Evolutionary conservation across 2,797 vertebrate genomes (phyloP).

Genomic region (Coendou prehensilis): DNA sequence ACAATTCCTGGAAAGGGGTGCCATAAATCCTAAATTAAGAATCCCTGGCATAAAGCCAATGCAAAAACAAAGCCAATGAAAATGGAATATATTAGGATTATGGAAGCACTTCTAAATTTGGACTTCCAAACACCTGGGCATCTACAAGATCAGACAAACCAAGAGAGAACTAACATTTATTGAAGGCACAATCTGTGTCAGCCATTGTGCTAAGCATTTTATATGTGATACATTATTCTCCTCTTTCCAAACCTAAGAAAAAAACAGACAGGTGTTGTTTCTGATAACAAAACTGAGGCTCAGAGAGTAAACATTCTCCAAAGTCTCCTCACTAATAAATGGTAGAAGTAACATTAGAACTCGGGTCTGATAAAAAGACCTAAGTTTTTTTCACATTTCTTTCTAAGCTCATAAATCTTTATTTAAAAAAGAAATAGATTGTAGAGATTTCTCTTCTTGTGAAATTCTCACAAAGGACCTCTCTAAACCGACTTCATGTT

Average conservation of each 20-base stretch:
- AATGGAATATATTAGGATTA: not conserved
- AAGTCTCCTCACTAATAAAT: not conserved
- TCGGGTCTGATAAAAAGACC: not conserved
- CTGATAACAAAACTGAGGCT: slow-evolving; percentile 12
- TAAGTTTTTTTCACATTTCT: not conserved
- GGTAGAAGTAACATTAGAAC: not conserved
- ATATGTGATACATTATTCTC: not conserved
- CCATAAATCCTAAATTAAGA: slow-evolving; percentile 38
- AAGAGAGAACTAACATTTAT: not conserved
- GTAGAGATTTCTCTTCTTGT: not conserved
- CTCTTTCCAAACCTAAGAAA: not conserved
- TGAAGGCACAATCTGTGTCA: not conserved
- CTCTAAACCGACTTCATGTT: not conserved
- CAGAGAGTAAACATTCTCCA: not conserved
- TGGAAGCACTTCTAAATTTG: slow-evolving; percentile 40
- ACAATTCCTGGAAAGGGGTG: not conserved
- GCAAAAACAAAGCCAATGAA: slow-evolving; percentile 50
- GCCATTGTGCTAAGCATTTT: not conserved
- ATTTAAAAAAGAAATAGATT: not conserved
- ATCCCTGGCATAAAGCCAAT: slow-evolving; percentile 33
- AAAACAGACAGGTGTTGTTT: not conserved
- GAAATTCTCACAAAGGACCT: not conserved
- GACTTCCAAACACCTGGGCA: not conserved
- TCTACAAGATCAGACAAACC: slow-evolving; percentile 32
- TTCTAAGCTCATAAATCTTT: not conserved